Conservation (phyloP, 2,797 vertebrate genomes). For the Naso thynnoides region DNA sequence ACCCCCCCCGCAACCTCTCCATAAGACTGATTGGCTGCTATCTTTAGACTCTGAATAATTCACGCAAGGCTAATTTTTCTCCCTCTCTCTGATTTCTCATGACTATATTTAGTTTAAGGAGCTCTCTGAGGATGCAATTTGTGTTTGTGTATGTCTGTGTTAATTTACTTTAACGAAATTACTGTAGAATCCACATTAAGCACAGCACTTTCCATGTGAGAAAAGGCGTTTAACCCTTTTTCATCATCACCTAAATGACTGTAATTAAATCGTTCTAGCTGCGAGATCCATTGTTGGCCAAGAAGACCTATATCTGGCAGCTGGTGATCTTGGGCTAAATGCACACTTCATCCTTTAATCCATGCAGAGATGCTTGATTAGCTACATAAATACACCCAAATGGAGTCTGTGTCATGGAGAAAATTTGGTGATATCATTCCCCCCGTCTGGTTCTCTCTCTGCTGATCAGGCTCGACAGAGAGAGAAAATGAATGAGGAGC, state of each 20-base stretch:
- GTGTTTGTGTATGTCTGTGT: conserved; percentile 55
- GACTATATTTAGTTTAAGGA: conserved; percentile 77
- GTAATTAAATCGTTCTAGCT: conserved; percentile 66
- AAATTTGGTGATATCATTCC: conserved; percentile 48
- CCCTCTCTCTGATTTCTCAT: conserved; percentile 57
- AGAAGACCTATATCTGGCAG: conserved; percentile 63
- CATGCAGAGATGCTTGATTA: conserved; percentile 66
- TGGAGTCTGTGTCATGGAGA: conserved; percentile 60
- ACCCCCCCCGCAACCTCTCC: neutral
- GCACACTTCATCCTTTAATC: conserved; percentile 69
- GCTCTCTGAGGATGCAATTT: conserved; percentile 61
- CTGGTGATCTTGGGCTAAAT: conserved; percentile 63
- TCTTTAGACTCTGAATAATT: conserved; percentile 85
- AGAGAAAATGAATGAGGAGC: conserved; percentile 98
- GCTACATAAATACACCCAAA: conserved; percentile 56
- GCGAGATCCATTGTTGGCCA: conserved; percentile 59
- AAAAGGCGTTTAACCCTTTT: conserved; percentile 62
- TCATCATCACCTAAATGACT: conserved; percentile 60
- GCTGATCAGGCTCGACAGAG: conserved; percentile 89
- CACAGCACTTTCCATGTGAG: conserved; percentile 35
- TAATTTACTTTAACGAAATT: conserved; percentile 53
- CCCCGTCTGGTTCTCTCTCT: conserved; percentile 13
- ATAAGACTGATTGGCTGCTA: conserved; percentile 79
- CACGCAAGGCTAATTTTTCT: conserved; percentile 80
- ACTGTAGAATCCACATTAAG: conserved; percentile 47